These are phyloP conservation scores for Psittacara wagleri DNA, from an alignment of 2,113 vertebrate genomes.

Conservation along the genomic window DNA sequence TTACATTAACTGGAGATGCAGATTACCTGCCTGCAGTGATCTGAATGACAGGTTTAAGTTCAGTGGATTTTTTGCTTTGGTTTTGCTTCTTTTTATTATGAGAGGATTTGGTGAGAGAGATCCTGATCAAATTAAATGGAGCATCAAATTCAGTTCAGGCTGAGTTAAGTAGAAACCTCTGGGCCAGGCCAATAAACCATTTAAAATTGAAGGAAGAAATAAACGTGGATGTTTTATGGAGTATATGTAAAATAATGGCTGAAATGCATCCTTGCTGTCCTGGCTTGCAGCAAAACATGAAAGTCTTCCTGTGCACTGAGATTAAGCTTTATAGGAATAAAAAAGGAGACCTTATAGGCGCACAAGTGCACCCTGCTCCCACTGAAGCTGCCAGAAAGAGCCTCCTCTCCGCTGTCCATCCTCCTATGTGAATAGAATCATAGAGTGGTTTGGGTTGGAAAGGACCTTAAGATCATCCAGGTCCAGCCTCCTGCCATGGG, in stretches of 20 bases:
- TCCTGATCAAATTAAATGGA: slow-evolving; percentile 28
- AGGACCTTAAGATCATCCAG: not conserved
- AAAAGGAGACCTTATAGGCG: not conserved
- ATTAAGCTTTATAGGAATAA: not conserved
- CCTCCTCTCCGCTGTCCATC: not conserved
- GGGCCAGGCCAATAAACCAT: not conserved
- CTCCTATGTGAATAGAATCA: not conserved
- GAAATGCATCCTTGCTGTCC: not conserved
- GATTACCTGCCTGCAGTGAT: slow-evolving; percentile 8
- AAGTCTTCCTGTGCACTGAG: not conserved
- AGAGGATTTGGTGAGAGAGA: not conserved
- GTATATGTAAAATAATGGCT: not conserved
- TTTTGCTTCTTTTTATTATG: not conserved
- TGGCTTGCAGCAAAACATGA: not conserved
- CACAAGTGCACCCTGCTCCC: not conserved
- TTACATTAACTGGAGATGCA: not conserved
- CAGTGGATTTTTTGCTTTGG: not conserved
- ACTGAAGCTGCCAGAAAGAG: not conserved
- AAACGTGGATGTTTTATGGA: not conserved
- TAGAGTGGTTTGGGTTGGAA: not conserved
- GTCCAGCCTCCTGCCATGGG: not conserved
- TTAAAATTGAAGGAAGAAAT: not conserved
- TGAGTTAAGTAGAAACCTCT: slow-evolving; percentile 2
- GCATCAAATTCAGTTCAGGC: slow-evolving; percentile 26
- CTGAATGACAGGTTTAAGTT: not conserved